Conservation (phyloP, 1,140 invertebrate species). For the Neodiprion lecontei region DNA sequence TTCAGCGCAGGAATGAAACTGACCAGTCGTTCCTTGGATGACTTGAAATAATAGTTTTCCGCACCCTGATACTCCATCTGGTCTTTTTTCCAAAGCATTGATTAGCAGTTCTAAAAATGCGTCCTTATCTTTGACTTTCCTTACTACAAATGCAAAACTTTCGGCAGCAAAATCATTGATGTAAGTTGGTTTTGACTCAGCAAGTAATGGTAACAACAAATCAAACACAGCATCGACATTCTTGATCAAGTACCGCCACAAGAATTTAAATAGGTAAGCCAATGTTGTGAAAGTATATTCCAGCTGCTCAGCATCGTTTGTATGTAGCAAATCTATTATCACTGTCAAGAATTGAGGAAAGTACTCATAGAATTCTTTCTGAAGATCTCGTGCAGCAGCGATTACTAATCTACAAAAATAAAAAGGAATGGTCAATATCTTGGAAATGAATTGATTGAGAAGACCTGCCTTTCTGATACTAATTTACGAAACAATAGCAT, state of each 20-base stretch:
- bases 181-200: conserved; percentile 74
- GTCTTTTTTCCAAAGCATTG: conserved; percentile 68
- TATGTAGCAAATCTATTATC: conserved; percentile 75
- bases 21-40: conserved; percentile 77
- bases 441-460: conserved; percentile 9
- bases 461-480: conserved; percentile 1
- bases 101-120: conserved; percentile 78
- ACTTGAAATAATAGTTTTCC: conserved; percentile 88
- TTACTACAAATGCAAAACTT: conserved; percentile 90
- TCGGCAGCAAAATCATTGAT: conserved; percentile 94
- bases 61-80: conserved; percentile 74
- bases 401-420: conserved; percentile 76
- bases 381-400: conserved; percentile 83
- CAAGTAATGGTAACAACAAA: conserved; percentile 77
- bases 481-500: neutral
- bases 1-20: conserved; percentile 82
- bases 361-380: conserved; percentile 85
- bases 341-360: conserved; percentile 76
- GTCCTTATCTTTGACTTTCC: conserved; percentile 84
- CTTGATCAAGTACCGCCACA: conserved; percentile 82
- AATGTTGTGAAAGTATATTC: conserved; percentile 84
- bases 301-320: conserved; percentile 80
- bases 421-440: conserved; percentile 8
- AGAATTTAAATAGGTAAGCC: conserved; percentile 88
- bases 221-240: conserved; percentile 79